Conservation (phyloP, 2,113 vertebrate genomes). For the Alligator sinensis region DNA sequence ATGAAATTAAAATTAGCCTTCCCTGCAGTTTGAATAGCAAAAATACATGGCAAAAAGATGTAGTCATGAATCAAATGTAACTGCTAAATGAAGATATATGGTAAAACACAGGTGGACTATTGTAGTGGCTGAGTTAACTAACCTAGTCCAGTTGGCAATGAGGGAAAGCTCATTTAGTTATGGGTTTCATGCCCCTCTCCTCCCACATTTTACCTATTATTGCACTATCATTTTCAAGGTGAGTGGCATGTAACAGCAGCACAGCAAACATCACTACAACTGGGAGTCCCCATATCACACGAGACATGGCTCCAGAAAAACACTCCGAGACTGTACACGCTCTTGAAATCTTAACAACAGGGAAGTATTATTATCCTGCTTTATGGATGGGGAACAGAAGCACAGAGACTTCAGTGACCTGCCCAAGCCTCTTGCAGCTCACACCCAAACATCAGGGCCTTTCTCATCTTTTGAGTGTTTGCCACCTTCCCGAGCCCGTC, state of each 20-base stretch:
- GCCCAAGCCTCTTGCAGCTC: neutral
- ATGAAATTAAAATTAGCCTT: constrained; percentile 28
- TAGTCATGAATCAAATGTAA: constrained; percentile 17
- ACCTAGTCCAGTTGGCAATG: constrained; percentile 36
- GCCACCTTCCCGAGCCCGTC: neutral
- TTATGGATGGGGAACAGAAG: neutral
- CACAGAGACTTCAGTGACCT: neutral
- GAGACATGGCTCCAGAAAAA: constrained; percentile 1
- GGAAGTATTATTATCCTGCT: neutral
- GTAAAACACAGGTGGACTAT: constrained; percentile 47
- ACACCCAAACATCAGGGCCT: neutral
- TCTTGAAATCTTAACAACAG: neutral
- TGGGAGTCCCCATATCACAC: neutral
- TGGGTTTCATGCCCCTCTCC: neutral
- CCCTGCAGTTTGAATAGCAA: neutral
- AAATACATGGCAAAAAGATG: constrained; percentile 1
- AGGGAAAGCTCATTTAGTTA: constrained; percentile 23
- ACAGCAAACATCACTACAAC: neutral
- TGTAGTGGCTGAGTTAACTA: constrained; percentile 33
- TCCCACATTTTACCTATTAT: neutral
- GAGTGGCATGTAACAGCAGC: constrained; percentile 16
- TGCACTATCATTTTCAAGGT: constrained; percentile 25
- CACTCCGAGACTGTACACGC: constrained; percentile 13
- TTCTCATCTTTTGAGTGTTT: neutral
- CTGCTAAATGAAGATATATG: constrained; percentile 26